These are phyloP conservation scores for Gallinago solitaria DNA, from an alignment of 2,797 vertebrate species.

Conservation along the genomic window DNA sequence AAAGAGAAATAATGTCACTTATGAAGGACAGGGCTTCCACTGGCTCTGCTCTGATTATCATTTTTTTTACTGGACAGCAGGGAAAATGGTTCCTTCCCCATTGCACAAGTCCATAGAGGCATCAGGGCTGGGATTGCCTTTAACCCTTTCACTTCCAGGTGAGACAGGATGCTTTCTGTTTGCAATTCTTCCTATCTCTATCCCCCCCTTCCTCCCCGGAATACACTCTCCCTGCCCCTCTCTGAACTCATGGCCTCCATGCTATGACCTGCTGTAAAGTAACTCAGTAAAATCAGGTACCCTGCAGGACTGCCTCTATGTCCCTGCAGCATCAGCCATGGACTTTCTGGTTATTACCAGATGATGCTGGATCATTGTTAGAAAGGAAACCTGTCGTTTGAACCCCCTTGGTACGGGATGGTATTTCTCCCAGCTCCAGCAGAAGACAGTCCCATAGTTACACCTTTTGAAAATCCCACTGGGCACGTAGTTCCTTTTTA, in stretches of 20 bases:
- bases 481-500: neutral
- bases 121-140: neutral
- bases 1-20: neutral
- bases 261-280: neutral
- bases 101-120: neutral
- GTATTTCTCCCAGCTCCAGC: neutral
- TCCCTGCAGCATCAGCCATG: neutral
- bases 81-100: neutral
- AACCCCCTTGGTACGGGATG: neutral
- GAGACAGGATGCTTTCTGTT: neutral
- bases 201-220: neutral
- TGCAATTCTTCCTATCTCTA: neutral
- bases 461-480: slow-evolving; percentile 15
- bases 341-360: neutral
- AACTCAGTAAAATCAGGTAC: neutral
- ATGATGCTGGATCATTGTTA: neutral
- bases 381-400: neutral
- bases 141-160: neutral
- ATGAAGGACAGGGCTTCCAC: neutral
- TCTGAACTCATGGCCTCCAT: neutral
- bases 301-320: neutral
- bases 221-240: neutral
- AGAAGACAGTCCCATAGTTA: neutral
- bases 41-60: neutral
- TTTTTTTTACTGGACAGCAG: neutral